Evolutionary conservation across 1,140 invertebrate genomes (phyloP), one percentile per base, ranked within the genome.

Genomic region (Leptoteleia sp.): DNA sequence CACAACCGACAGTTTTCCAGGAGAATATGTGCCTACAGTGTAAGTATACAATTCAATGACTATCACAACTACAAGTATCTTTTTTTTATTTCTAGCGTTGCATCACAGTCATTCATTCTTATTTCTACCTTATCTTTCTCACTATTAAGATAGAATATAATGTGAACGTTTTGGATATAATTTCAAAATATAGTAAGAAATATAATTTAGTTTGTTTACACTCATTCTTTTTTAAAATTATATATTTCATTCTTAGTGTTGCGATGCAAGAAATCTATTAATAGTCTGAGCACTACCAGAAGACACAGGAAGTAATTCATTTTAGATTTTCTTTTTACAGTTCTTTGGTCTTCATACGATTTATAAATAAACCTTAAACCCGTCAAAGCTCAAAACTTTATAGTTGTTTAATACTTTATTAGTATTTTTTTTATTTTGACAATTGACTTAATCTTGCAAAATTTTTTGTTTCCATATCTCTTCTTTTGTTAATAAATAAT

Each of bases 1-100:
- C 85, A 99, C 98, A 19, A 99, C 98, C 79, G 97, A 99, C 87
- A 98, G 96, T 91, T 99, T 99, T 92, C 97, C 97, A 57, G 97
- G 97, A 77, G 97, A 98, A 94, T 98, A 98, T 93, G 96, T 98
- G 75, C 96, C 97, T 82, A 98, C 96, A 84, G 96, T 97, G 95
- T 96, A 91, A 95, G 94, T 94, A 6, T 33, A 35, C 8, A 29
- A 29, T 4, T 48, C 12, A 47, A 9, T 5, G 4, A 35, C 25
- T 8, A 54, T 25, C 11, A 13, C 9, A 19, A 33, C 27, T 17
- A 50, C 6, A 50, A 50, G 19, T 0, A 35, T 33, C 15, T 50
- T 8, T 35, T 25, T 25, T 35, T 17, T 33, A 29, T 15, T 29
- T 29, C 11, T 3, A 6, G n/a, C 1, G 17, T 42, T 57, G 54